Conservation (phyloP, 2,888 invertebrate species). For the Ormyrus nitidulus region DNA sequence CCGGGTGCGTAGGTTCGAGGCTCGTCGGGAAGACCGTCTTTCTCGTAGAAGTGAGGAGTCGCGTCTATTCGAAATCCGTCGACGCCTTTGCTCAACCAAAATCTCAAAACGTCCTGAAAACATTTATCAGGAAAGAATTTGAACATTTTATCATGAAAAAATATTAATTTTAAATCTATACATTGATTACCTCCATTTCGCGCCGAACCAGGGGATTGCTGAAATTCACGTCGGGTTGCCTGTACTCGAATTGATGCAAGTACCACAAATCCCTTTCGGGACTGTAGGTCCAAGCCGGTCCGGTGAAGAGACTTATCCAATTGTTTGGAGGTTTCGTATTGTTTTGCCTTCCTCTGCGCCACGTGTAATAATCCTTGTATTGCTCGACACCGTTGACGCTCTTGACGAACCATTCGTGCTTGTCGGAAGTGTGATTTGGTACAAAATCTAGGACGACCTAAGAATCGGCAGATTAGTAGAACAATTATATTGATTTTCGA, state of each 20-base stretch:
- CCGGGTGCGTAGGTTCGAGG: constrained; percentile 76
- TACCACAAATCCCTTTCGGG: constrained; percentile 75
- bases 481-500: background rate
- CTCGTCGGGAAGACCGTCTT: constrained; percentile 78
- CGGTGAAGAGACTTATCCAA: constrained; percentile 78
- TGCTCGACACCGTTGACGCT: constrained; percentile 67
- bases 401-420: constrained; percentile 78
- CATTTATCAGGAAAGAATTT: too few relatives aligned
- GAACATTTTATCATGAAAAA: too few relatives aligned
- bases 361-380: constrained; percentile 78
- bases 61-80: constrained; percentile 93
- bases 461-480: constrained; percentile 56
- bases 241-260: constrained; percentile 77
- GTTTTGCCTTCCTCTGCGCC: constrained; percentile 69
- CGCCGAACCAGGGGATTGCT: constrained; percentile 69
- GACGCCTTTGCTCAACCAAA: constrained; percentile 90
- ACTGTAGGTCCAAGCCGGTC: constrained; percentile 77
- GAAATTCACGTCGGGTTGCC: constrained; percentile 79
- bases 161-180: too few relatives aligned
- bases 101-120: constrained; percentile 80
- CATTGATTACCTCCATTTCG: constrained; percentile 70
- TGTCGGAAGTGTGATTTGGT: constrained; percentile 77
- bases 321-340: constrained; percentile 72
- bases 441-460: constrained; percentile 82
- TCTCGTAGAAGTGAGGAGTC: constrained; percentile 82